phyloP scores from a whole-genome alignment of 2,797 vertebrate species.

The Sebastes vulpes region DNA sequence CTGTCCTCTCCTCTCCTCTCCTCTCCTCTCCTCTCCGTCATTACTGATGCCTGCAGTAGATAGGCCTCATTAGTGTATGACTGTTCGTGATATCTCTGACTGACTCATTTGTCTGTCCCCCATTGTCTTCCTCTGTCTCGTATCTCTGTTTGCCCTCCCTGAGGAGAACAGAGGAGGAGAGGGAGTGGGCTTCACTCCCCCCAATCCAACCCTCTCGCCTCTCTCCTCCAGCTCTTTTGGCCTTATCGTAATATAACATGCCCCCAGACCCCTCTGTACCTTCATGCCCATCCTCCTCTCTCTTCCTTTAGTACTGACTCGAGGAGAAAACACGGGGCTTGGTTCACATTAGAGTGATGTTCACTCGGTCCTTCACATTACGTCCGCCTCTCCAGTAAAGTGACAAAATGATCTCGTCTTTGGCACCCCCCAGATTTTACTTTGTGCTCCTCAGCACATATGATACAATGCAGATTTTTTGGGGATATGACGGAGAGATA shows the following conservation, averaged over 20 bases:
- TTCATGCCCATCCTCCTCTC: conserved; percentile 16
- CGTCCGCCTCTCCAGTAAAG: conserved; percentile 30
- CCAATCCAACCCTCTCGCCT: conserved; percentile 2
- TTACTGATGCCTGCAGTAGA: conserved; percentile 73
- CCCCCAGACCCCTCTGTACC: conserved; percentile 22
- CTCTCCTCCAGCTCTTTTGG: conserved; percentile 26
- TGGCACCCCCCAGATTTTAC: conserved; percentile 3
- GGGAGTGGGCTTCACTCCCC: conserved; percentile 29
- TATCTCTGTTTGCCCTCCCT: conserved; percentile 67
- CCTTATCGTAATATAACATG: conserved; percentile 24
- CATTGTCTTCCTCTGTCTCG: conserved; percentile 76
- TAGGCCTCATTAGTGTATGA: conserved; percentile 78
- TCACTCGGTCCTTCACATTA: conserved; percentile 58
- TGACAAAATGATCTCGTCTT: conserved; percentile 33
- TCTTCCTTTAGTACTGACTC: conserved; percentile 11
- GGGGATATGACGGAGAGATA: background rate
- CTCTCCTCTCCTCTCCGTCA: conserved; percentile 18
- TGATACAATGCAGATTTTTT: background rate
- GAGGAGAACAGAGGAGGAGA: conserved; percentile 53
- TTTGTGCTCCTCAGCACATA: background rate
- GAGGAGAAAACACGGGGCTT: conserved; percentile 6
- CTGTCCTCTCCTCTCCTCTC: conserved; percentile 5
- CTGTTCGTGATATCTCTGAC: conserved; percentile 81
- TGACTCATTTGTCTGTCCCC: conserved; percentile 75
- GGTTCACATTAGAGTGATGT: conserved; percentile 61